Percentiles rank a stretch among this genome's conserved stretches.
phyloP scores from a whole-genome alignment of 2,113 vertebrate species.

The Chauna torquata region DNA sequence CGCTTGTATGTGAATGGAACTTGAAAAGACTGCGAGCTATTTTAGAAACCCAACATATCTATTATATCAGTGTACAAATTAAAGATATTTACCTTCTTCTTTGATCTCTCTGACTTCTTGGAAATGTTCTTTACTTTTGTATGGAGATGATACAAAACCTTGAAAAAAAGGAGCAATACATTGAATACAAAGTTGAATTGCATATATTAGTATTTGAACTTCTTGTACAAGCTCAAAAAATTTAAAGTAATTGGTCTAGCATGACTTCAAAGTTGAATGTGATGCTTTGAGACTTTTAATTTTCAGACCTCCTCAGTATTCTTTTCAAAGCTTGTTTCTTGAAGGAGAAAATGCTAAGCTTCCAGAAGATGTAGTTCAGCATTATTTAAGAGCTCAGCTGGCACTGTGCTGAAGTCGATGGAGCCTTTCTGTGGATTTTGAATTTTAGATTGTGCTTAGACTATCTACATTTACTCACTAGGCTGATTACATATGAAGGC shows the following conservation, averaged over 20 bases:
- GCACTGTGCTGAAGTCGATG: neutral
- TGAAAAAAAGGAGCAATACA: neutral
- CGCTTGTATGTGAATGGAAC: neutral
- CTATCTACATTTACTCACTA: neutral
- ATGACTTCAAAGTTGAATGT: neutral
- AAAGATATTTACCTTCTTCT: conserved; percentile 81
- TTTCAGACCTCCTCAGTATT: neutral
- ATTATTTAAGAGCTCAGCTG: neutral
- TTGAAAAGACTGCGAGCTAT: neutral
- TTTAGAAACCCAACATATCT: neutral
- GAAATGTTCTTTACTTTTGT: conserved; percentile 89
- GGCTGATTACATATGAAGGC: neutral
- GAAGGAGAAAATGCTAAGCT: neutral
- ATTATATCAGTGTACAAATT: neutral
- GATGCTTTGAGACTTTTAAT: neutral
- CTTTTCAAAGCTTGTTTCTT: neutral
- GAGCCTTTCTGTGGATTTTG: neutral
- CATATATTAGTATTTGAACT: neutral
- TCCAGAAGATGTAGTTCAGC: neutral
- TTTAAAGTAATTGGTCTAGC: neutral
- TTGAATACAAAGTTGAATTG: neutral
- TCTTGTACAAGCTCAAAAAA: neutral
- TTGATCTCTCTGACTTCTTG: conserved; percentile 84
- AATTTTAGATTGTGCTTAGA: neutral
- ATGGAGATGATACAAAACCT: conserved; percentile 87